Evolutionary conservation across 30 jellyfish, hydroid and myxozoan genomes (phyloP).

Genomic region (Turritopsis rubra): DNA sequence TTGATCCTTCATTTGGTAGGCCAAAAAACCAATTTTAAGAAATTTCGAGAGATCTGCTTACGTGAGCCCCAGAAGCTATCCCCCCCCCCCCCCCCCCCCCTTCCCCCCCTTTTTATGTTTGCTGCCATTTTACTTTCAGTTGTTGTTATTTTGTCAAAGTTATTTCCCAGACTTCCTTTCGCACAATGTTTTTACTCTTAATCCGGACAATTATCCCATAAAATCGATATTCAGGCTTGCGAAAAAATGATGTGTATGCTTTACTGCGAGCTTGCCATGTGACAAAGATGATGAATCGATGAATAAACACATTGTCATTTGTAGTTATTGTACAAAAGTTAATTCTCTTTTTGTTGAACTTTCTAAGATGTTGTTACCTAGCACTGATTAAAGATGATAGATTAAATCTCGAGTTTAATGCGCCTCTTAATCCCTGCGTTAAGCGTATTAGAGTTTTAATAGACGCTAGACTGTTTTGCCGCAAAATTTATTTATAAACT

Average conservation of each 20-base stretch:
- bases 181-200: background rate
- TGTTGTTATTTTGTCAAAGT: no score
- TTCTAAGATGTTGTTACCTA: background rate
- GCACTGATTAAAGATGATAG: background rate
- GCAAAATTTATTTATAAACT: background rate
- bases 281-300: background rate
- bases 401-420: background rate
- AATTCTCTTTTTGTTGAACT: background rate
- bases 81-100: no score
- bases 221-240: background rate
- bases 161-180: no score
- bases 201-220: background rate
- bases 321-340: background rate
- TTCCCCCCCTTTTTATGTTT: no score
- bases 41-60: no score
- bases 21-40: no score
- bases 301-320: background rate
- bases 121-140: no score
- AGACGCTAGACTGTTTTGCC: background rate
- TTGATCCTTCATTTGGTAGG: no score
- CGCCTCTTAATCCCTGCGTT: background rate
- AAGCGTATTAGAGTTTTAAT: background rate
- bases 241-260: background rate
- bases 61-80: no score
- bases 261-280: background rate